Evolutionary conservation across 2,113 vertebrate genomes (phyloP).

Genomic region (Lasiurus cinereus): DNA sequence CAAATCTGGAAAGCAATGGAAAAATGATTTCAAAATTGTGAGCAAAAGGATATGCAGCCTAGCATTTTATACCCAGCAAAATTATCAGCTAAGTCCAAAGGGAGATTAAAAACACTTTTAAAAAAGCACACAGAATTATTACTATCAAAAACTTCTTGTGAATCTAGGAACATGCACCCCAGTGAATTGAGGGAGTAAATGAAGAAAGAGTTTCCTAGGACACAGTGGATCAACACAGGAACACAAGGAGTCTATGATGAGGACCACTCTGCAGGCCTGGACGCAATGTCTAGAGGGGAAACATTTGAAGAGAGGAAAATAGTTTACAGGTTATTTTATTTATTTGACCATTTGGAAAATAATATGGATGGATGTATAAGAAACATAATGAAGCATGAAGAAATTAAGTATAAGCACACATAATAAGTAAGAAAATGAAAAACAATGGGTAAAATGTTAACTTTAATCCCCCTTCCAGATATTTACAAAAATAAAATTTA

Average conservation of each 20-base stretch:
- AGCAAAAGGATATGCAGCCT: background rate
- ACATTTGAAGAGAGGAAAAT: background rate
- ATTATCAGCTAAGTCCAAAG: background rate
- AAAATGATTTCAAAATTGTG: background rate
- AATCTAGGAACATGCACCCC: background rate
- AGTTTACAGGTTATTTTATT: background rate
- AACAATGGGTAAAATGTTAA: background rate
- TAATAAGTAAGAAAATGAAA: background rate
- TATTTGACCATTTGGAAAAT: slow-evolving; percentile 26
- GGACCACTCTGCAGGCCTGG: background rate
- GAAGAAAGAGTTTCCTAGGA: background rate
- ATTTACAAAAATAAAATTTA: background rate
- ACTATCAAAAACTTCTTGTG: background rate
- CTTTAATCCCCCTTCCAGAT: background rate
- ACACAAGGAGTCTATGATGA: background rate
- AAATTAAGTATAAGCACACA: background rate
- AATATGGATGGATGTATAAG: background rate
- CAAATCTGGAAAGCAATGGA: background rate
- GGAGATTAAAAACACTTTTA: background rate
- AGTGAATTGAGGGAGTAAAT: background rate
- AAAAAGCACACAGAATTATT: background rate
- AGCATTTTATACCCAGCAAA: background rate
- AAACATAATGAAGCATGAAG: background rate
- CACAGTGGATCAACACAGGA: background rate
- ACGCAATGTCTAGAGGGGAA: background rate